Conservation (phyloP, 2,113 vertebrate species). For the Ailurus styani region DNA sequence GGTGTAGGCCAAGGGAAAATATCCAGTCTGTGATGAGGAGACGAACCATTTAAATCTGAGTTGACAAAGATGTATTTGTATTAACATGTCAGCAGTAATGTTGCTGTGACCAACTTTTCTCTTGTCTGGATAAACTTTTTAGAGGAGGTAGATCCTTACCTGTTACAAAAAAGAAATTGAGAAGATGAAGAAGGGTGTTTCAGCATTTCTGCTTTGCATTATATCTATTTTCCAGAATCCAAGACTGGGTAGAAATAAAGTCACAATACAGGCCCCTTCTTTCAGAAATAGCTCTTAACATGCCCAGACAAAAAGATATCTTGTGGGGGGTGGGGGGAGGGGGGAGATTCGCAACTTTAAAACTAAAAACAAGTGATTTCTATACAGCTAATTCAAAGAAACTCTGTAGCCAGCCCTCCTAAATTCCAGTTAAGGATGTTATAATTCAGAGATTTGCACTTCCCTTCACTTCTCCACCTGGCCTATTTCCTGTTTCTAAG, state of each 20-base stretch:
- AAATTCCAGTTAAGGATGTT: neutral
- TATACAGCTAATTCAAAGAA: neutral
- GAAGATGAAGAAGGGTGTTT: neutral
- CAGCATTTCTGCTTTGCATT: neutral
- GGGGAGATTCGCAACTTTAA: neutral
- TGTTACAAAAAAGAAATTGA: neutral
- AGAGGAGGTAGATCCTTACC: neutral
- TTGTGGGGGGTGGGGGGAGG: neutral
- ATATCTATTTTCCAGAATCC: neutral
- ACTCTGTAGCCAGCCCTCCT: neutral
- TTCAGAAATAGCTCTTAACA: neutral
- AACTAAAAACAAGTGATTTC: neutral
- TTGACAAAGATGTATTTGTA: neutral
- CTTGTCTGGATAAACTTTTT: neutral
- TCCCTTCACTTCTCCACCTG: slow-evolving; percentile 53
- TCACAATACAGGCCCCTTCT: neutral
- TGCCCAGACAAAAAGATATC: neutral
- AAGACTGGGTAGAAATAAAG: neutral
- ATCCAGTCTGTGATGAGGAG: neutral
- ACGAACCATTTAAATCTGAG: neutral
- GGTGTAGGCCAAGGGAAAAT: neutral
- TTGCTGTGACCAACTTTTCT: neutral
- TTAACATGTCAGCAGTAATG: neutral
- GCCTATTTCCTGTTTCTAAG: slow-evolving; percentile 59
- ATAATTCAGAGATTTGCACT: neutral